phyloP scores from a whole-genome alignment of 1,140 invertebrate genomes.

The Aphelenchoides fujianensis region DNA sequence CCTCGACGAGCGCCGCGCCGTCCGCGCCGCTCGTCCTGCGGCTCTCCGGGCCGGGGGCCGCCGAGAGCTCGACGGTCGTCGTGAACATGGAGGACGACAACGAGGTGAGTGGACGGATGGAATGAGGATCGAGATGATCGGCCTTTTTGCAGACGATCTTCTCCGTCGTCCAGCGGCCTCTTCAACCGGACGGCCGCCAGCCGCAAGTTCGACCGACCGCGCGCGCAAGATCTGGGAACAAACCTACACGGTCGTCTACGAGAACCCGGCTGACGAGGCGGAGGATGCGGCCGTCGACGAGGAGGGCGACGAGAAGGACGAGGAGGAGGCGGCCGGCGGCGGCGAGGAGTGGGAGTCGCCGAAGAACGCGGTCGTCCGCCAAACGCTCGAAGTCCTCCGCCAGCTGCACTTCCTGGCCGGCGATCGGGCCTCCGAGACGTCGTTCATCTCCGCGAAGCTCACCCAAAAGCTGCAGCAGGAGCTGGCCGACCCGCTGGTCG shows the following conservation, averaged over 20 bases:
- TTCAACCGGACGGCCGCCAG: constrained; percentile 65
- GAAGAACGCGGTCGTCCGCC: constrained; percentile 35
- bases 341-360: too few relatives aligned
- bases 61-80: neutral
- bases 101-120: too few relatives aligned
- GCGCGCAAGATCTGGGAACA: constrained; percentile 86
- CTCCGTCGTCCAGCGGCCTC: constrained; percentile 74
- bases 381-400: constrained; percentile 13
- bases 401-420: constrained; percentile 19
- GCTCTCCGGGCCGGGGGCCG: neutral
- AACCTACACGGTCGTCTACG: constrained; percentile 74
- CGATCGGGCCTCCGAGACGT: constrained; percentile 24
- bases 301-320: neutral
- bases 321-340: neutral
- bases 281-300: neutral
- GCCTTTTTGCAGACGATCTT: constrained; percentile 75
- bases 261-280: constrained; percentile 4
- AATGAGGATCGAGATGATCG: neutral
- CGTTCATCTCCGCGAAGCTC: constrained; percentile 64
- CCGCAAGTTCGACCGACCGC: constrained; percentile 69
- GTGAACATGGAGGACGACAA: constrained; percentile 71
- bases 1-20: neutral
- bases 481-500: constrained; percentile 86
- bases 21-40: neutral
- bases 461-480: constrained; percentile 84